Percentiles rank a stretch among this genome's conserved stretches.
These are phyloP conservation scores for Margaritifera margaritifera DNA, from an alignment of 2,888 invertebrate species.

Conservation along the genomic window DNA sequence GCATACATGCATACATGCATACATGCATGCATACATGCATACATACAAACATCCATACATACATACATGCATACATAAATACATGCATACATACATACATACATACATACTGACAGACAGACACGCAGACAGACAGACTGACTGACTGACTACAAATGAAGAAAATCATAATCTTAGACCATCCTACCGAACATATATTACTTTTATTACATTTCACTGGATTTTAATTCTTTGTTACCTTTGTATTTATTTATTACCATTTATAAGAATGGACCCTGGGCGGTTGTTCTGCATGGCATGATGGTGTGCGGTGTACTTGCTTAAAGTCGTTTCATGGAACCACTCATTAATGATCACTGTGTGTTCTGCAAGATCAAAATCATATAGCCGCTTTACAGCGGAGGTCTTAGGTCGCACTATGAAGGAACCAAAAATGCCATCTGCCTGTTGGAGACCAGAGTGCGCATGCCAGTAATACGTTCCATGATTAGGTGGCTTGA, in stretches of 20 bases:
- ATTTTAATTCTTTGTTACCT: no score
- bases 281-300: slow-evolving; percentile 88
- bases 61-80: no score
- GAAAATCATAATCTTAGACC: no score
- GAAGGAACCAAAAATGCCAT: slow-evolving; percentile 61
- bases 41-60: no score
- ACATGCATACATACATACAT: no score
- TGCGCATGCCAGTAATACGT: slow-evolving; percentile 69
- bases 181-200: no score
- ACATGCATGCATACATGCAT: no score
- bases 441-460: slow-evolving; percentile 62
- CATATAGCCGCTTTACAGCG: slow-evolving; percentile 85
- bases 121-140: no score
- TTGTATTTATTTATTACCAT: slow-evolving; percentile 76
- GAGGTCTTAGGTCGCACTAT: slow-evolving; percentile 82
- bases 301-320: slow-evolving; percentile 87
- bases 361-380: slow-evolving; percentile 91
- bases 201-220: no score
- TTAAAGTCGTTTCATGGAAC: slow-evolving; percentile 82
- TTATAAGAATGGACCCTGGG: slow-evolving; percentile 85
- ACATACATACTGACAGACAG: no score
- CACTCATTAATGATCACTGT: slow-evolving; percentile 90
- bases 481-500: slow-evolving; percentile 56
- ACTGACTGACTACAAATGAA: no score
- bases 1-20: no score